Base-by-base conservation (phyloP, 2,888 invertebrate species). In the Allygus modestus region DNA sequence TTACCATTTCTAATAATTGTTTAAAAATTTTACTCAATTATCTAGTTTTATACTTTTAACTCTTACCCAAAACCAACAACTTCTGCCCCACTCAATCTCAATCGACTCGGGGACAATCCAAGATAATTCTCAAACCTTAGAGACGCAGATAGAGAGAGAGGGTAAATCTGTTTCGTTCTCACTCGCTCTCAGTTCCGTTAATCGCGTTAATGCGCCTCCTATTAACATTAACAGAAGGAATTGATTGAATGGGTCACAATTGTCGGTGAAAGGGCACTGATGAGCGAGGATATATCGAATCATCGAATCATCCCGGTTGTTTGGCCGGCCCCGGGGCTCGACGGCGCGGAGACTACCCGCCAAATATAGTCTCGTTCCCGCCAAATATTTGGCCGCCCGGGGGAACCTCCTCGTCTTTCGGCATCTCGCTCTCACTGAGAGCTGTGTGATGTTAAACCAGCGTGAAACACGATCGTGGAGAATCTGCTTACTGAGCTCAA, bases 221-320 rank as follows among this genome's bases (percentile, higher is more conserved):
- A 77, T 77, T 77, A 77, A 77, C 77, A 77, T 77, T 77, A 77
- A 77, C 77, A 51, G 77, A 41, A 28, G 77, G 77, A 37, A 46
- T 51, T 77, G 77, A 77, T 77, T 77, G 77, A 77, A 77, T 77
- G 77, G 77, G 41, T 46, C 77, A 77, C 77, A 77, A 77, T 77
- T 77, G 77, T 33, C 77, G 43, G 51, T 77, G 77, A 77, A 77
- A 46, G 77, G 77, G 28, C 77, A n/a, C 77, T 77, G 77, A 77
- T 77, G 77, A 77, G 46, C 1, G 33, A 31, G 12, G 17, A 33
- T n/a, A 37, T 28, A 77, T 43, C 46, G 41, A 77, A 43, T 41
- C 23, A 77, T 77, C 73, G 73, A 71, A 71, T 71, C 71, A 71
- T 26, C 15, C 71, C 73, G 43, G 73, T 41, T 73, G 37, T 41